Percentiles rank a stretch among this genome's conserved stretches.
These are phyloP conservation scores for Pimpla rufipes DNA, from an alignment of 2,888 invertebrate genomes.

Conservation along the genomic window DNA sequence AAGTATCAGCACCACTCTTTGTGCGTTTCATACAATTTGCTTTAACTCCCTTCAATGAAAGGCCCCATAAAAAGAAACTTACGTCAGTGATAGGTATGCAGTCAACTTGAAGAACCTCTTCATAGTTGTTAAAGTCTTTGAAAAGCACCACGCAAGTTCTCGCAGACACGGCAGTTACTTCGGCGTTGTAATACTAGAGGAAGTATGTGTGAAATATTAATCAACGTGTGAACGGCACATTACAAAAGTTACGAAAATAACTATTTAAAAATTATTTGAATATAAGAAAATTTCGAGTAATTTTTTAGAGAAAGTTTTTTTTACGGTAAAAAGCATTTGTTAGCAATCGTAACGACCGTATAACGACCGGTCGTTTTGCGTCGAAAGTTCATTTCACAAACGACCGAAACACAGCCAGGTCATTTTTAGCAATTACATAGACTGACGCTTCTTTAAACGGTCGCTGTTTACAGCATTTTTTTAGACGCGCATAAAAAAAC, in stretches of 20 bases:
- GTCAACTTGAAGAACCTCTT: slow-evolving; percentile 94
- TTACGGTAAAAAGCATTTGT: too few relatives aligned
- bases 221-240: slow-evolving; percentile 26
- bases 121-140: slow-evolving; percentile 95
- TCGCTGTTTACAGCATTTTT: too few relatives aligned
- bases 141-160: slow-evolving; percentile 95
- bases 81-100: slow-evolving; percentile 89
- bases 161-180: slow-evolving; percentile 93
- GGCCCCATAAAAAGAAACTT: slow-evolving; percentile 14
- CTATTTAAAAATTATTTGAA: neutral
- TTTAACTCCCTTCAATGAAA: slow-evolving; percentile 24
- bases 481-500: too few relatives aligned
- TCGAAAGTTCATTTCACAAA: too few relatives aligned
- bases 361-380: too few relatives aligned
- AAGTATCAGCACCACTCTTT: neutral
- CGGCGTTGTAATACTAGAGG: slow-evolving; percentile 92
- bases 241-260: neutral
- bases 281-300: too few relatives aligned
- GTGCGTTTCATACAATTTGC: neutral
- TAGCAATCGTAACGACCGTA: too few relatives aligned
- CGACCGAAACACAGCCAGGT: too few relatives aligned
- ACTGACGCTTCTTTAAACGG: too few relatives aligned
- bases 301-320: too few relatives aligned
- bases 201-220: slow-evolving; percentile 44
- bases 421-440: too few relatives aligned